phyloP scores from a whole-genome alignment of 2,888 invertebrate species.

The Sarcophaga caerulescens region DNA sequence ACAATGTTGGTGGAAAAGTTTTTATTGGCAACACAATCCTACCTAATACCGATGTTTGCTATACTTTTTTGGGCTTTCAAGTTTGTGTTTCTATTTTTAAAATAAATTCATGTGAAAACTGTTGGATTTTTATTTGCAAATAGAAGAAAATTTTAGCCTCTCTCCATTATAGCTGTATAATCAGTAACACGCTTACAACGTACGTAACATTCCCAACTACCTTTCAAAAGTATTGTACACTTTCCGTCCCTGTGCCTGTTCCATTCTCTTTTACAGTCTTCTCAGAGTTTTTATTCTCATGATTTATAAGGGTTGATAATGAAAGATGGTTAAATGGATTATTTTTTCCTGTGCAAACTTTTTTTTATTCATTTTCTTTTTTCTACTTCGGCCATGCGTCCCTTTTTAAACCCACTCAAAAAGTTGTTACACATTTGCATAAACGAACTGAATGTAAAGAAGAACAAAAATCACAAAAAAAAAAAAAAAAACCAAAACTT shows the following conservation, averaged over 20 bases:
- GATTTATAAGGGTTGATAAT: constrained; percentile 65
- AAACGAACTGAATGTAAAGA: constrained; percentile 29
- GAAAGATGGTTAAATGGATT: constrained; percentile 62
- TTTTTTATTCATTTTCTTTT: not conserved
- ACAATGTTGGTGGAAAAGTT: too few species aligned
- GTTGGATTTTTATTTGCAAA: not conserved
- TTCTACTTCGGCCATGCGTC: not conserved
- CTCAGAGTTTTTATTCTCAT: constrained; percentile 34
- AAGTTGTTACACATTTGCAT: constrained; percentile 65
- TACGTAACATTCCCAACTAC: not conserved
- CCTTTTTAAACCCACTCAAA: constrained; percentile 21
- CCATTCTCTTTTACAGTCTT: not conserved
- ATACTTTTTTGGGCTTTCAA: too few species aligned
- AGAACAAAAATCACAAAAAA: constrained; percentile 26
- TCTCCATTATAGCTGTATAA: not conserved
- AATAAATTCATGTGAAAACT: not conserved
- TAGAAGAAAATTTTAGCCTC: not conserved
- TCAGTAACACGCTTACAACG: constrained; percentile 21
- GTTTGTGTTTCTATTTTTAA: too few species aligned
- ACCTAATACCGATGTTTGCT: too few species aligned
- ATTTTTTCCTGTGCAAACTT: constrained; percentile 16
- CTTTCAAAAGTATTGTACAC: not conserved
- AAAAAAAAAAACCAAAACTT: constrained; percentile 61
- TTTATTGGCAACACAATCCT: too few species aligned
- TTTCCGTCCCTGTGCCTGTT: constrained; percentile 1